These are phyloP conservation scores for Phenganax marumi DNA, from an alignment of 92 coral and sea anemone genomes.

Conservation along the genomic window DNA sequence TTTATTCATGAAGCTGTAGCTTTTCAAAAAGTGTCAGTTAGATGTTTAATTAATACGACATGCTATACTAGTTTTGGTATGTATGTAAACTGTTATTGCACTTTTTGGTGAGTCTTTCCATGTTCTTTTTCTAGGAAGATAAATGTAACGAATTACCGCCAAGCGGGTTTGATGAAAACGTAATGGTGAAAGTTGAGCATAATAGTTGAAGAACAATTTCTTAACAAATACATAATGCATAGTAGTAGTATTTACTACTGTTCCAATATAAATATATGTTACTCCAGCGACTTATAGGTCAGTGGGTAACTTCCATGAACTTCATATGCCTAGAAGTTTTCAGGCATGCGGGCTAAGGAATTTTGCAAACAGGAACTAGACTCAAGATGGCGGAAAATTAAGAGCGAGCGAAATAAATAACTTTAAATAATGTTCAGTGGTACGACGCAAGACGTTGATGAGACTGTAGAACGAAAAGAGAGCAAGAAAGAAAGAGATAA, in stretches of 20 bases:
- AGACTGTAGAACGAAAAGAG: constrained; percentile 72
- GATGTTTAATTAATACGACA: no score
- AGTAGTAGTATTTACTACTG: no score
- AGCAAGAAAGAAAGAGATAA: constrained; percentile 85
- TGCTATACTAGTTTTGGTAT: background rate
- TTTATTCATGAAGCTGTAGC: no score
- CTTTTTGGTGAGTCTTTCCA: background rate
- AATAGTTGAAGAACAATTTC: no score
- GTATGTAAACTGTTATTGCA: background rate
- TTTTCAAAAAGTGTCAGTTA: no score
- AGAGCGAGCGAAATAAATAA: background rate
- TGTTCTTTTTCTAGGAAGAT: constrained; percentile 61
- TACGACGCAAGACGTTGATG: constrained; percentile 80
- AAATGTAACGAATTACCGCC: constrained; percentile 51
- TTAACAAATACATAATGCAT: no score
- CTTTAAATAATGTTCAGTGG: constrained; percentile 40
- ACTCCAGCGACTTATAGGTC: no score
- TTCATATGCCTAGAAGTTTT: background rate
- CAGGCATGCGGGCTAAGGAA: background rate
- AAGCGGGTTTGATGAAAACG: constrained; percentile 22
- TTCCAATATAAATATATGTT: no score
- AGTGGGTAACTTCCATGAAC: background rate
- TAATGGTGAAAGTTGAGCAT: background rate
- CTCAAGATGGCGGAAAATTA: constrained; percentile 10
- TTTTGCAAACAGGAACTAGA: background rate